Base-by-base conservation (phyloP, 2,888 invertebrate genomes). In the Silvanus unidentatus region DNA sequence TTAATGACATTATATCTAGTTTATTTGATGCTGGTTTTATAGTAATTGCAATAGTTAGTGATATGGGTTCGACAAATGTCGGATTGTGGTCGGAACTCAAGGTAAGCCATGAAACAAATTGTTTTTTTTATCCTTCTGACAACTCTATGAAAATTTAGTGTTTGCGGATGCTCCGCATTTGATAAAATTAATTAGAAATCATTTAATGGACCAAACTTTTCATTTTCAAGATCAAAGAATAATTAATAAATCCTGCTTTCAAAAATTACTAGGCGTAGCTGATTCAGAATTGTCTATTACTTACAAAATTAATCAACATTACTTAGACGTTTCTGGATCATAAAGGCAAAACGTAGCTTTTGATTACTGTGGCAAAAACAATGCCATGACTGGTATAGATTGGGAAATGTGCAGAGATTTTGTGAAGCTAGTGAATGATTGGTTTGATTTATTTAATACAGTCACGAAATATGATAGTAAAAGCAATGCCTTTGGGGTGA, bases 371-470 rank as follows among this genome's bases (percentile, higher is more conserved):
- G 28, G 28, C 8, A 28, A 28, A 28, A 28, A 28, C 10, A 28
- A 28, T 8, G 8, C 10, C 10, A 28, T 28, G 28, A 8, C 28
- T 2, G 13, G 30, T 28, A 28, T 8, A 9, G 10, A 28, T 10
- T 28, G 28, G 28, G 10, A 28, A 28, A 28, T 9, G 10, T 16
- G 30, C 1, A 40, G 39, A 14, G 11, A 28, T 15, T 32, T 44
- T 40, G 9, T 44, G 14, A 16, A 42, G 38, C 13, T 44, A 36
- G 32, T 51, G n/a, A 57, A 57, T 42, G 47, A 55, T 28, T 58
- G 54, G 56, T 58, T 60, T 46, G 57, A 58, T 47, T 9, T 59
- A 16, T 45, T 52, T n/a, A 59, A 59, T 43, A 38, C 47, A 2
- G 46, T 40, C 16, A 32, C 30, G 4, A 58, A 55, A 49, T 53